Conservation (phyloP, 2,113 vertebrate genomes). For the Dasypus novemcinctus region DNA sequence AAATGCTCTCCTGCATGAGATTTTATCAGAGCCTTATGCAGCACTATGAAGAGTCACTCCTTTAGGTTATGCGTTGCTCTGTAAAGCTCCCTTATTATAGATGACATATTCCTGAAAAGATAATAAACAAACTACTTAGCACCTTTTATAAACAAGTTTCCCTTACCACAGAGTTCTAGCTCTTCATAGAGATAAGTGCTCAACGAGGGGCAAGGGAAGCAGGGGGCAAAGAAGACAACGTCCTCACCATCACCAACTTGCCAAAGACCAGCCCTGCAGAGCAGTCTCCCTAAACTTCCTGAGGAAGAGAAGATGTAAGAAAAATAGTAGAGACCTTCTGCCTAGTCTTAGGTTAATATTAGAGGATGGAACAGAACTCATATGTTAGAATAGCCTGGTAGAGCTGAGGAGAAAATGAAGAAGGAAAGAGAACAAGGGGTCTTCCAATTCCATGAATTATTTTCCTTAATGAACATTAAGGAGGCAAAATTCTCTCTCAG, state of each 20-base stretch:
- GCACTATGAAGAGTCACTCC: not conserved
- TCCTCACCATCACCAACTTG: not conserved
- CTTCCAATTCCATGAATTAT: not conserved
- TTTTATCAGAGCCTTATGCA: not conserved
- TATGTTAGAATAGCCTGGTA: not conserved
- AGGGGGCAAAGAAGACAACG: not conserved
- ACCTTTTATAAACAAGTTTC: not conserved
- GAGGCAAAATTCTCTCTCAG: not conserved
- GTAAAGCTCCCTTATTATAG: not conserved
- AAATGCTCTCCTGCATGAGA: not conserved
- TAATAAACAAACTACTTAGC: not conserved
- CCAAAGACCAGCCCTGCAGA: not conserved
- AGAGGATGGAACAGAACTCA: not conserved
- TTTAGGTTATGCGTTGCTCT: not conserved
- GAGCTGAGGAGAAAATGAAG: not conserved
- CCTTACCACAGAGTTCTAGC: not conserved
- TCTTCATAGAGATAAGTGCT: not conserved
- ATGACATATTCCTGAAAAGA: not conserved
- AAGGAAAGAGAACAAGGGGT: not conserved
- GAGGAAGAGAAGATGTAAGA: not conserved
- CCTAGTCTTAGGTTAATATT: not conserved
- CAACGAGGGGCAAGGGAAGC: rapidly evolving
- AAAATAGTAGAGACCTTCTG: not conserved
- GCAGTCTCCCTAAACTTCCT: not conserved
- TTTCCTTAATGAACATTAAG: not conserved